Base-by-base conservation (phyloP, 2,888 invertebrate genomes). In the Beris chalybata region DNA sequence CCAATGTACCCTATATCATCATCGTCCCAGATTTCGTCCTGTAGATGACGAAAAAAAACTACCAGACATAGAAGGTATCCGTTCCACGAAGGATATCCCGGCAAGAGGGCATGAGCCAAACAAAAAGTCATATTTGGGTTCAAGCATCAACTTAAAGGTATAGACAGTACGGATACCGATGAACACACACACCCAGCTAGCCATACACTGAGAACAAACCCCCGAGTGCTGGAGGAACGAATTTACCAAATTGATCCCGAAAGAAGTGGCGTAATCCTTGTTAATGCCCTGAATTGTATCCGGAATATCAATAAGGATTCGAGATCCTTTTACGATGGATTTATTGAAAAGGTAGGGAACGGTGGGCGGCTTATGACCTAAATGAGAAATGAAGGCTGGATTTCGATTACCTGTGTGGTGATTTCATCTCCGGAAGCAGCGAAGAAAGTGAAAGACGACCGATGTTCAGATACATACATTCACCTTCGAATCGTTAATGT, bases 221-320 rank as follows among this genome's bases (percentile, higher is more conserved):
- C 22, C 31, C 48, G 48, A 50, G 50, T 50, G 38, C 52, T 61
- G 38, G 15, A 38, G 61, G 50, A 61, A 66, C 67, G 65, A 69
- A 69, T 69, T 69, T 66, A 69, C 66, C 65, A 69, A 69, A 69
- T 69, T 69, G 69, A 69, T 67, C 69, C 69, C 57, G 65, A 69
- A 69, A 67, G 69, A 69, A 69, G 67, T 69, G 69, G 67, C 61
- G 67, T 69, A 69, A 69, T 69, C 69, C 69, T 66, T 69, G 69
- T 65, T 69, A 69, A 69, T 69, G 67, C 69, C 52, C 56, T 52
- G 54, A 69, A 69, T 69, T 66, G 67, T 55, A 69, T 67, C 67
- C 50, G 65, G 69, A 69, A 69, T 69, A 69, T 65, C 69, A 69
- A 69, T 69, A 61, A 56, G 65, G 44, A 38, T 43, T 50, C 50